phyloP scores from a whole-genome alignment of 2,888 invertebrate species.

The Rotaria macrura region DNA sequence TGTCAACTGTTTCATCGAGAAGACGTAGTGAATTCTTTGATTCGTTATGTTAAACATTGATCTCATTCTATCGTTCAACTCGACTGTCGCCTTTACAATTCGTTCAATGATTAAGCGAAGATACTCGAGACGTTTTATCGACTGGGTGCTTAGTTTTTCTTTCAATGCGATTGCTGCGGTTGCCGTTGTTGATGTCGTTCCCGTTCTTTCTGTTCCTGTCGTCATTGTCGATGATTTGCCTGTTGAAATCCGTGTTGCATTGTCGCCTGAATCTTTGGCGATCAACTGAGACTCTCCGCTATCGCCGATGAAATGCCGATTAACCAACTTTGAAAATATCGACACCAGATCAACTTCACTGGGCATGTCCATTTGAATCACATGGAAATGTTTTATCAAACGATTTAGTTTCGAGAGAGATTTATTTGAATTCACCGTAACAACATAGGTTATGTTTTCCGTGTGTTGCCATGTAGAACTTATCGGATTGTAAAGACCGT shows the following conservation, averaged over 20 bases:
- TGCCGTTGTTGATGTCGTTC: background rate
- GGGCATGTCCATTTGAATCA: slow-evolving; percentile 27
- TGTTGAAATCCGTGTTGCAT: background rate
- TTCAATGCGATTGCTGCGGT: background rate
- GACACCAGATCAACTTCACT: background rate
- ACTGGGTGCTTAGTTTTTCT: background rate
- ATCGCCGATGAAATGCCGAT: slow-evolving; percentile 32
- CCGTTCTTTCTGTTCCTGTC: background rate
- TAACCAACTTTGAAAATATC: slow-evolving; percentile 23
- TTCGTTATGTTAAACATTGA: slow-evolving; percentile 46
- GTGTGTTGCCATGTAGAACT: slow-evolving; percentile 46
- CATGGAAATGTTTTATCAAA: slow-evolving; percentile 30
- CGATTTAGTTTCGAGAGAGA: slow-evolving; percentile 13
- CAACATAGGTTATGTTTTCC: slow-evolving; percentile 46
- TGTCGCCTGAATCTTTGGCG: background rate
- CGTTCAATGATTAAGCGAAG: slow-evolving; percentile 18
- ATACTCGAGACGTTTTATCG: background rate
- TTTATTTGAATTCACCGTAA: slow-evolving; percentile 43
- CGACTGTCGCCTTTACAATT: slow-evolving; percentile 27
- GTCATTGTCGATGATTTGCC: background rate
- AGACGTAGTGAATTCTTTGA: slow-evolving; percentile 47
- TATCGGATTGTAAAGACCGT: slow-evolving; percentile 45
- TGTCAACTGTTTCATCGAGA: slow-evolving; percentile 44
- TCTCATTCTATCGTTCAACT: slow-evolving; percentile 41
- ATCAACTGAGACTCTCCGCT: background rate